These are phyloP conservation scores for Pseudomyrmex dendroicus DNA, from an alignment of 1,140 invertebrate genomes.

Conservation along the genomic window DNA sequence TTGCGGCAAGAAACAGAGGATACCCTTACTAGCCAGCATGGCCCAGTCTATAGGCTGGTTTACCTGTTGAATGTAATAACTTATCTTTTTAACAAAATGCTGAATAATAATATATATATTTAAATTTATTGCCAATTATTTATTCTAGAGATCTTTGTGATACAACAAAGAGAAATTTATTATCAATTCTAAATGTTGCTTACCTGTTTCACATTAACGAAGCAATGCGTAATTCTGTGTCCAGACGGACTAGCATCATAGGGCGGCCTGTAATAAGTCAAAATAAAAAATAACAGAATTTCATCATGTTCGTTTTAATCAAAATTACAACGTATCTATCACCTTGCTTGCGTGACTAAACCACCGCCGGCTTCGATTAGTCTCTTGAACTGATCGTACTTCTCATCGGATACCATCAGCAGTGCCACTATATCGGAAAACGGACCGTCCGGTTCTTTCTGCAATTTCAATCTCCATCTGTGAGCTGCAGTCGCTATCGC, in stretches of 20 bases:
- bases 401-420: slow-evolving; percentile 88
- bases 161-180: neutral
- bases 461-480: slow-evolving; percentile 87
- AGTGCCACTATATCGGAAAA: slow-evolving; percentile 90
- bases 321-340: slow-evolving; percentile 37
- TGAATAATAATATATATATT: too few species aligned
- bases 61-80: slow-evolving; percentile 53
- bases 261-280: slow-evolving; percentile 75
- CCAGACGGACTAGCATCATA: slow-evolving; percentile 79
- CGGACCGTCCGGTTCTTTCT: slow-evolving; percentile 84
- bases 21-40: slow-evolving; percentile 83
- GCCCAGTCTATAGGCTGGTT: slow-evolving; percentile 85
- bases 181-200: neutral
- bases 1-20: slow-evolving; percentile 86
- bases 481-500: slow-evolving; percentile 86
- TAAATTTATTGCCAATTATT: too few species aligned
- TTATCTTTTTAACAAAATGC: neutral
- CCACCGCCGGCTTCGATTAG: slow-evolving; percentile 91
- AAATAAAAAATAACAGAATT: neutral
- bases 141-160: too few species aligned
- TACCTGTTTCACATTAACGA: slow-evolving; percentile 85
- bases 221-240: slow-evolving; percentile 86
- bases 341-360: slow-evolving; percentile 87
- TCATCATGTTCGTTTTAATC: neutral
- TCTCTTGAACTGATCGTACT: slow-evolving; percentile 88